Conservation (phyloP, 2,113 vertebrate species). For the Scolopax mira region DNA sequence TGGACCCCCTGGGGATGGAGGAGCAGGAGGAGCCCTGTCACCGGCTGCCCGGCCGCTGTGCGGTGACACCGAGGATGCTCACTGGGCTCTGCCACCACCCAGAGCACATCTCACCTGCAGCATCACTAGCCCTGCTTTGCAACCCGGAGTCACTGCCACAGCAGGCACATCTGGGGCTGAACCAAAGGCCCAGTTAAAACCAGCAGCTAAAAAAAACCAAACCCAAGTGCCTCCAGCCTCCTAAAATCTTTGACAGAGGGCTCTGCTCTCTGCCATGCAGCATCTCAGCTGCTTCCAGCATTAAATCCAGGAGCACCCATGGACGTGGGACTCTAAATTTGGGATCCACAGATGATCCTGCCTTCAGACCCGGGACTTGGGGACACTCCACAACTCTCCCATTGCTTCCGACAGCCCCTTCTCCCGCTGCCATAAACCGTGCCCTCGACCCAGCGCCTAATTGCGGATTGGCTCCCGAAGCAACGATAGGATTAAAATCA, state of each 20-base stretch:
- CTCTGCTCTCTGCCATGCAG: background rate
- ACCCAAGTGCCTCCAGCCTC: accelerated
- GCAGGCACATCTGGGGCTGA: accelerated
- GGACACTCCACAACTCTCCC: accelerated
- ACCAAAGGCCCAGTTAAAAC: background rate
- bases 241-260: background rate
- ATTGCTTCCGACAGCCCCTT: background rate
- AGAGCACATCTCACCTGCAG: accelerated
- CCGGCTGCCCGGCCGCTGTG: accelerated
- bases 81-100: accelerated
- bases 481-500: constrained; percentile 28
- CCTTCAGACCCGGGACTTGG: background rate
- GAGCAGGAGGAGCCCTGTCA: accelerated
- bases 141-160: accelerated
- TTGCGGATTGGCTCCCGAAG: background rate
- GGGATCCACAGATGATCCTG: background rate
- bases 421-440: background rate
- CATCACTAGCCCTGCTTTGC: background rate
- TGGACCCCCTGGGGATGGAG: background rate
- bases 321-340: accelerated
- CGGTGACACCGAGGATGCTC: background rate
- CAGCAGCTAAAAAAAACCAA: background rate
- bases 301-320: accelerated
- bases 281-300: background rate
- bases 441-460: background rate